phyloP scores from a whole-genome alignment of 1,140 invertebrate species.

The Sinonovacula constricta region DNA sequence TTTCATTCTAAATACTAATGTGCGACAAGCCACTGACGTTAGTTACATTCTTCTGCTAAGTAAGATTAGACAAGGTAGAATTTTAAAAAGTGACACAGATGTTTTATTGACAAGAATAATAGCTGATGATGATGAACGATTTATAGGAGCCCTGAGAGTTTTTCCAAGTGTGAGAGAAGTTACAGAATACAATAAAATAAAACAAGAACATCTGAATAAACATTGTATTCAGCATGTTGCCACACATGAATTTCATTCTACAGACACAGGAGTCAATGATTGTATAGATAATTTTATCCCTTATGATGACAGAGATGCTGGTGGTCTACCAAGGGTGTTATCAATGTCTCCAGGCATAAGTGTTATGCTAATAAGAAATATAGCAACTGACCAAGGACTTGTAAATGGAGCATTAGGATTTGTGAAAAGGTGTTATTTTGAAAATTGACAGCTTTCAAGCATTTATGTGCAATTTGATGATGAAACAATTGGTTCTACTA shows the following conservation, averaged over 20 bases:
- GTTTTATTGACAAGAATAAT: not conserved
- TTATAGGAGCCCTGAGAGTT: not conserved
- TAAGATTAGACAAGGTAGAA: not conserved
- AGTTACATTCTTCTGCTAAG: not conserved
- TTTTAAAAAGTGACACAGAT: not conserved
- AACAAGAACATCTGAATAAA: too few species aligned
- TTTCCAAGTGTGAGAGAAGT: not conserved
- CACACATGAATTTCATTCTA: not conserved
- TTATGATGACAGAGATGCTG: constrained; percentile 31
- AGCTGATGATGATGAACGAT: not conserved
- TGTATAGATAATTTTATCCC: constrained; percentile 9
- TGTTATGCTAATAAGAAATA: constrained; percentile 41
- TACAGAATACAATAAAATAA: not conserved
- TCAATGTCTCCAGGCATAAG: constrained; percentile 5
- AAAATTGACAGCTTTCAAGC: not conserved
- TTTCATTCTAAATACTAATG: not conserved
- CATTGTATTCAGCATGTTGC: too few species aligned
- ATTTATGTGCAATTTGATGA: constrained; percentile 21
- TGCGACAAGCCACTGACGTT: not conserved
- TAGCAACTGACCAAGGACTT: constrained; percentile 21
- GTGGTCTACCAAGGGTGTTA: constrained; percentile 6
- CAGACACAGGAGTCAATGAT: not conserved
- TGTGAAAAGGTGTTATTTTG: constrained; percentile 7
- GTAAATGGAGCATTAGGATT: constrained; percentile 41
- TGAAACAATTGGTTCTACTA: not conserved